Base-by-base conservation (phyloP, 2,797 vertebrate genomes). In the Oceanodroma leucorhoa region DNA sequence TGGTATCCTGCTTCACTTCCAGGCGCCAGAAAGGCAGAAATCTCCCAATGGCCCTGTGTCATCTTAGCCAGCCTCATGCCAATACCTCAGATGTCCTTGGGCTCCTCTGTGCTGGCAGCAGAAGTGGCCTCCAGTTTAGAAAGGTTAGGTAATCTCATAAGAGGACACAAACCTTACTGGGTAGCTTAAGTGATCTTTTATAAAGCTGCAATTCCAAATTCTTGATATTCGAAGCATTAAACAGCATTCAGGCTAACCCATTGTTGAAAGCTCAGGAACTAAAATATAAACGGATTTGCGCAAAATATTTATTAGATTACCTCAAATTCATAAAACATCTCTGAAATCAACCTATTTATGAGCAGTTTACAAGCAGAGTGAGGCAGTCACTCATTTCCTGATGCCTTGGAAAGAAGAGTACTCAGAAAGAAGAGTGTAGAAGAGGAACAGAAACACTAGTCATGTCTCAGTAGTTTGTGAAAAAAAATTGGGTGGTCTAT, bases 401-500 rank as follows among this genome's bases (percentile, higher is more conserved):
- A 78, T 54, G 5, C 14, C 19, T 87, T 80, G 23, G 41, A 72
- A 88, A 82, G 30, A 84, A 51, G 48, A 67, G 5, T 20, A 46
- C 23, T 34, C 45, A 32, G 40, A 67, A 92, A 62, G 36, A 77
- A 51, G 9, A 54, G 2, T 12, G 30, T 41, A 60, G 36, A 80
- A 83, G 30, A 64, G 20, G 22, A 93, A 55, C 30, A 71, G 43
- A 80, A 76, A 64, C 18, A n/a, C 18, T 18, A 46, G 9, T 58
- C 40, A 60, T 27, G 13, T 29, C 45, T 51, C 36, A 60, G 16
- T 29, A 5, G 2, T 70, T 61, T 70, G 26, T 65, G n/a, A 46
- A 2, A 30, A 27, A 76, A 51, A 27, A 65, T 12, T 0, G 0
- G 11, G 9, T 16, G 3, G 9, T 54, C 2, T 10, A 72, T 89